phyloP scores from a whole-genome alignment of 2,797 vertebrate species.

The Smutsia temminckii region DNA sequence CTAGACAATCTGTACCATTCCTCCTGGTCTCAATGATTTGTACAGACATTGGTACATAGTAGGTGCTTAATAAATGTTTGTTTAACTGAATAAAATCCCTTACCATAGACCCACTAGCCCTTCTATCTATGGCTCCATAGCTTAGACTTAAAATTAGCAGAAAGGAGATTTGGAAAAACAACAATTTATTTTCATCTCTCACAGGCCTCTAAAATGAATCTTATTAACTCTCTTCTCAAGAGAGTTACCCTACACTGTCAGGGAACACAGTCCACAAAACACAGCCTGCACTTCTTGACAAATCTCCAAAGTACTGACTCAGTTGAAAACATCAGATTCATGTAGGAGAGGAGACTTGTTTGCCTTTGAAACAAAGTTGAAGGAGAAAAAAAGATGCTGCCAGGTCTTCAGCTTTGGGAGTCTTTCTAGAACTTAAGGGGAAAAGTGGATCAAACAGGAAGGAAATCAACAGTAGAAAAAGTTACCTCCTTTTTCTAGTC shows the following conservation, averaged over 20 bases:
- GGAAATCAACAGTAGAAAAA: conserved; percentile 59
- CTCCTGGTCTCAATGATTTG: conserved; percentile 2
- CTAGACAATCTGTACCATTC: not conserved
- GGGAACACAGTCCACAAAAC: not conserved
- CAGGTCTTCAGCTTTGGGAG: not conserved
- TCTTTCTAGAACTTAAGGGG: conserved; percentile 44
- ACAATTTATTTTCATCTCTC: not conserved
- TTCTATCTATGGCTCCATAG: not conserved
- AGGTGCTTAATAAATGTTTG: not conserved
- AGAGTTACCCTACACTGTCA: not conserved
- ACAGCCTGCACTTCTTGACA: not conserved
- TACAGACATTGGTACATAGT: not conserved
- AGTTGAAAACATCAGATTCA: not conserved
- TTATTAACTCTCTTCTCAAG: not conserved
- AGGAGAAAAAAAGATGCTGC: not conserved
- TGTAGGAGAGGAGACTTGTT: not conserved
- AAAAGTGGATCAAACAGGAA: conserved; percentile 44
- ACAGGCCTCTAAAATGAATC: not conserved
- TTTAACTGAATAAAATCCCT: not conserved
- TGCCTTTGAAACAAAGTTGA: conserved; percentile 57
- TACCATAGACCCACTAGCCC: not conserved
- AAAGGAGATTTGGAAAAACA: not conserved
- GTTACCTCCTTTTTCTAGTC: conserved; percentile 29
- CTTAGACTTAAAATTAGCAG: not conserved
- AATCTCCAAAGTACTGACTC: not conserved